Conservation (phyloP, 2,888 invertebrate species). For the Psylliodes chrysocephalus region DNA sequence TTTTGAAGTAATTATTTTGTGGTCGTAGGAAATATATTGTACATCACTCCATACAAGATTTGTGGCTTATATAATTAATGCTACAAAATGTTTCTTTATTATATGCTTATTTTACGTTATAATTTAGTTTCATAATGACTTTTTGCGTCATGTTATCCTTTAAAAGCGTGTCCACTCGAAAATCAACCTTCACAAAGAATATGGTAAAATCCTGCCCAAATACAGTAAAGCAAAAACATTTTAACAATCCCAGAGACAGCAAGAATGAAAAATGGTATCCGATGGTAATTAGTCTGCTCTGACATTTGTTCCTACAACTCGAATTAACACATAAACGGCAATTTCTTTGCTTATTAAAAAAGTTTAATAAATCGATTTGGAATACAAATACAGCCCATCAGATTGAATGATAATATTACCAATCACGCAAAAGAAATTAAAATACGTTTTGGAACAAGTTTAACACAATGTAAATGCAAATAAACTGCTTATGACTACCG, state of each 20-base stretch:
- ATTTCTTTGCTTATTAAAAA: constrained; percentile 33
- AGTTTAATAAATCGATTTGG: constrained; percentile 24
- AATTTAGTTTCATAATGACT: too few species aligned
- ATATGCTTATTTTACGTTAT: too few species aligned
- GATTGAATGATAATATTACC: constrained; percentile 37
- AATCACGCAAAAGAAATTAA: constrained; percentile 57
- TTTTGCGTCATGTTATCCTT: too few species aligned
- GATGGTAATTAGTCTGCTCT: constrained; percentile 11
- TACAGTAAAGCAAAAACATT: neutral
- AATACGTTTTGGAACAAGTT: constrained; percentile 62
- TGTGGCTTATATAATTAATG: too few species aligned
- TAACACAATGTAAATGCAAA: constrained; percentile 65
- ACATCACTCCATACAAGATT: too few species aligned
- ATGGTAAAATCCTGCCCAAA: too few species aligned
- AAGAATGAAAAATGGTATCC: constrained; percentile 3
- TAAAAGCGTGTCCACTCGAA: too few species aligned
- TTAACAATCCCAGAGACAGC: neutral
- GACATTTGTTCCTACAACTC: constrained; percentile 18
- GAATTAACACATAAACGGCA: constrained; percentile 34
- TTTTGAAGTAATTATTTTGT: too few species aligned
- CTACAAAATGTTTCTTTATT: too few species aligned
- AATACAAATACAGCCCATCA: constrained; percentile 25
- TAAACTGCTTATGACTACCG: constrained; percentile 64
- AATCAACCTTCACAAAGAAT: too few species aligned
- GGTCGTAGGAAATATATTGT: too few species aligned